Base-by-base conservation (phyloP, 2,888 invertebrate species). In the Aleiodes alternator region DNA sequence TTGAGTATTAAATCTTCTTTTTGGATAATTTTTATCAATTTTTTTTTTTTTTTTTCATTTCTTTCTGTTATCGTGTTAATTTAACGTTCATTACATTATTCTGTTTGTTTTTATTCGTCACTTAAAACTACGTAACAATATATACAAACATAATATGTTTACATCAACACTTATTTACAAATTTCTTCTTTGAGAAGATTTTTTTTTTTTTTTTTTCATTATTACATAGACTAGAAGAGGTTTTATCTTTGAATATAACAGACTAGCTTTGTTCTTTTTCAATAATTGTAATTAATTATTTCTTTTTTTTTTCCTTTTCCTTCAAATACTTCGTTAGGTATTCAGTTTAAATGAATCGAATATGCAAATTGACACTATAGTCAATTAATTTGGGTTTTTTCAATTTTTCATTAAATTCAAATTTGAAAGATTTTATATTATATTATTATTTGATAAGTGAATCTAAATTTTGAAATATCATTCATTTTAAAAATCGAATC, bases 71-170 rank as follows among this genome's bases (percentile, higher is more conserved):
- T 80, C 76, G 78, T 80, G 78, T 78, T 80, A 79, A 80, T 81
- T 77, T 77, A 81, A 80, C 79, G 74, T 80, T 81, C 79, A 81
- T 81, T 82, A 82, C 81, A 79, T 79, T 78, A 74, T 77, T 78
- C 43, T 43, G 71, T 73, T 71, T 78, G 69, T 76, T 79, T 34
- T 78, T 74, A 80, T 80, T 75, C 80, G 80, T 79, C 77, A 80
- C 80, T 82, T 81, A 81, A 79, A 82, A 82, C 82, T 82, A 82
- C 82, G 81, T 82, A 82, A 82, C 82, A 82, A 81, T 82, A 82
- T 82, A 76, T 82, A 82, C 82, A 82, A 82, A 82, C 81, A 80
- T 81, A 82, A 79, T 82, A 79, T 79, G 80, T 79, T 82, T 82
- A 81, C 80, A 81, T 81, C 80, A 81, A 82, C 81, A 79, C 81